These are phyloP conservation scores for Acanthosepion esculentum DNA, from an alignment of 2,888 invertebrate genomes.

Conservation along the genomic window DNA sequence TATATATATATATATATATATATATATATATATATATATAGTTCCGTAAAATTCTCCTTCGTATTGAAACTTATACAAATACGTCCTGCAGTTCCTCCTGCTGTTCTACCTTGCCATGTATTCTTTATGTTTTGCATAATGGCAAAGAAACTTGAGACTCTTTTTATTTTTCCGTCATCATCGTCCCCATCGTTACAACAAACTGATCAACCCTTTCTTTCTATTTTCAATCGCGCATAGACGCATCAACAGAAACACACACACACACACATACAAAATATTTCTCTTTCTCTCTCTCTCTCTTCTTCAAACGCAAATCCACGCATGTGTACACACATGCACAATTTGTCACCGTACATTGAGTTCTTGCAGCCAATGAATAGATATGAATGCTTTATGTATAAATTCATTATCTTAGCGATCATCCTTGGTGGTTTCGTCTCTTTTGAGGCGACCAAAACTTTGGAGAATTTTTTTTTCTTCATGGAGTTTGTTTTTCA, in stretches of 20 bases:
- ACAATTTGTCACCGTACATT: background rate
- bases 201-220: background rate
- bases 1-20: constrained; percentile 13
- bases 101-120: background rate
- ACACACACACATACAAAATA: background rate
- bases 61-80: constrained; percentile 33
- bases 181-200: background rate
- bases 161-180: background rate
- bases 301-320: background rate
- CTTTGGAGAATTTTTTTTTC: background rate
- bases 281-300: background rate
- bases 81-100: background rate
- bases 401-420: background rate
- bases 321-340: background rate
- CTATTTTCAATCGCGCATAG: background rate
- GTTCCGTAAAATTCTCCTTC: background rate
- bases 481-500: background rate
- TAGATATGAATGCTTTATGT: constrained; percentile 33
- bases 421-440: background rate
- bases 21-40: background rate
- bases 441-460: background rate
- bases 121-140: constrained; percentile 21
- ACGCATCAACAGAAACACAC: no score
- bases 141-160: background rate
- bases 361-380: background rate